Evolutionary conservation across 2,113 vertebrate genomes (phyloP), one percentile per base, ranked within the genome.

Genomic region (Haemorhous mexicanus): DNA sequence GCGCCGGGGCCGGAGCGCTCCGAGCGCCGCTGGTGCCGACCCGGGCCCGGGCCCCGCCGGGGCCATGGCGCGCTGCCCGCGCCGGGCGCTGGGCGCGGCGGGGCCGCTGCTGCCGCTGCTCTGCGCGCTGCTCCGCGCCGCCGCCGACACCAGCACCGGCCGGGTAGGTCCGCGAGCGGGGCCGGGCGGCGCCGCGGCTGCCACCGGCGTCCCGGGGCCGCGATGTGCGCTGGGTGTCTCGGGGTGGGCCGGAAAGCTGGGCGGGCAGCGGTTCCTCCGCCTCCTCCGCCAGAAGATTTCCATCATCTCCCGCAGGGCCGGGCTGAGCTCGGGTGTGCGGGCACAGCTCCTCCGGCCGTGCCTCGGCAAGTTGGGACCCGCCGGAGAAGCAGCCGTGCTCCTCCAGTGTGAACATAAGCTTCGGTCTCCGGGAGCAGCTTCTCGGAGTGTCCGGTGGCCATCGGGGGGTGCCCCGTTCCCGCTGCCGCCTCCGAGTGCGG

Each of bases 91-190:
- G 49, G 49, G 49, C 49, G 49, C 49, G 49, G 49, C 49, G 32
- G 70, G 70, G 70, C 76, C 87, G 24, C 62, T 91, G 74, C 80
- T 94, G 63, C 74, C 93, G 75, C 80, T 89, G 75, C 63, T 92
- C 35, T 92, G 93, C 53, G 70, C 85, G 8, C 59, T 94, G 76
- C 76, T 94, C 82, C 86, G 90, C 73, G 82, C 87, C 50, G 94
- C 85, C 39, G 83, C 87, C 74, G 91, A 90, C 56, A 70, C 91
- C 79, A 72, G 74, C 87, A 35, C 79, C 32, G 75, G 94, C 49
- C 91, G 88, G 80, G 88, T 94, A 85, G 61, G 94, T 43, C 9
- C 7, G 49, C n/a, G 7, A 78, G 59, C n/a, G 81, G 53, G 11
- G 62, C 32, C 52, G 61, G 41, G 58, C 30, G 35, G 35, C 41